phyloP scores from a whole-genome alignment of 30 jellyfish, hydroid and myxozoan genomes.

The Aurelia sp. region DNA sequence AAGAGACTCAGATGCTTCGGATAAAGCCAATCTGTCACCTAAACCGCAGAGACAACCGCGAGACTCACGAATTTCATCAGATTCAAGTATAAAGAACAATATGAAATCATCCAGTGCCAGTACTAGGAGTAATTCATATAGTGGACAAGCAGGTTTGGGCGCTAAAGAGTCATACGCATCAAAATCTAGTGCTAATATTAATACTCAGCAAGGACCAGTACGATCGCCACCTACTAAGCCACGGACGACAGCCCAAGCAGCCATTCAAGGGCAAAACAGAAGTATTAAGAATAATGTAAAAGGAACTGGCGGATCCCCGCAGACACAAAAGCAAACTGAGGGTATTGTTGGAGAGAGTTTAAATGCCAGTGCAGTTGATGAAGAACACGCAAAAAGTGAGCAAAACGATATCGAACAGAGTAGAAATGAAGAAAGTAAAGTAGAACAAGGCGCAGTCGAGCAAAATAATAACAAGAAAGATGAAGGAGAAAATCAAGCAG shows the following conservation, averaged over 20 bases:
- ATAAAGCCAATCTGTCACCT: constrained; percentile 42
- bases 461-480: constrained; percentile 36
- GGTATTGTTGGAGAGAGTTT: constrained; percentile 2
- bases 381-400: not conserved
- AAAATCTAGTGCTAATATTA: constrained; percentile 53
- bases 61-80: constrained; percentile 69
- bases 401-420: constrained; percentile 14
- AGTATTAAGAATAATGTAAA: constrained; percentile 9
- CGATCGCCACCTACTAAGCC: constrained; percentile 50
- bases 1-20: constrained; percentile 40
- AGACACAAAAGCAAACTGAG: constrained; percentile 33
- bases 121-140: constrained; percentile 49
- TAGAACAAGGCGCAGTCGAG: constrained; percentile 1
- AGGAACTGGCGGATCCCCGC: not conserved
- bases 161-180: constrained; percentile 95
- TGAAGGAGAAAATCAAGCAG: constrained; percentile 19
- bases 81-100: constrained; percentile 39
- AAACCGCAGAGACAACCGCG: constrained; percentile 74
- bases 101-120: not conserved
- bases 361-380: not conserved
- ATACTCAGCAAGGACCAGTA: constrained; percentile 36
- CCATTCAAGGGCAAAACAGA: constrained; percentile 26
- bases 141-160: constrained; percentile 54
- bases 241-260: constrained; percentile 1
- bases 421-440: not conserved